phyloP scores from a whole-genome alignment of 2,113 vertebrate genomes.

The Cheirogaleus medius region DNA sequence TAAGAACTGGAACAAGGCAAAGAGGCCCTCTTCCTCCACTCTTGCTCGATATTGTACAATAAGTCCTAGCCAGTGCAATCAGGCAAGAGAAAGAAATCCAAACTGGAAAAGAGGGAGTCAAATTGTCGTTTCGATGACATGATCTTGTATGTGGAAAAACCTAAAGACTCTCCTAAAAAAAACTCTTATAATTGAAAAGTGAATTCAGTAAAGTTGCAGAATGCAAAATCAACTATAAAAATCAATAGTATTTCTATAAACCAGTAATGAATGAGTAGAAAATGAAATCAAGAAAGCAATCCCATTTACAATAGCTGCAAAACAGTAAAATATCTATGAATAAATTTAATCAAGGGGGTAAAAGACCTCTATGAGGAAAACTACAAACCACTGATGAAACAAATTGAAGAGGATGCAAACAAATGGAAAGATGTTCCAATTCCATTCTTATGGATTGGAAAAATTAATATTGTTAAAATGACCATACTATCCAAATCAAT shows the following conservation, averaged over 20 bases:
- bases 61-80: not conserved
- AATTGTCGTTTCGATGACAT: not conserved
- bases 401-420: not conserved
- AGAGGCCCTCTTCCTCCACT: not conserved
- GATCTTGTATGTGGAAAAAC: not conserved
- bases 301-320: not conserved
- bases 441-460: not conserved
- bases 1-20: not conserved
- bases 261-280: not conserved
- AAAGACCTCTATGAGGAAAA: not conserved
- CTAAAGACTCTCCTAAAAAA: not conserved
- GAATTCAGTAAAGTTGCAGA: not conserved
- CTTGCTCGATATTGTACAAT: not conserved
- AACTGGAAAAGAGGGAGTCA: not conserved
- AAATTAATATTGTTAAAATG: not conserved
- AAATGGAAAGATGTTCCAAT: not conserved
- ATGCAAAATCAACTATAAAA: not conserved
- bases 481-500: not conserved
- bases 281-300: not conserved
- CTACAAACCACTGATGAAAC: not conserved
- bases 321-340: not conserved
- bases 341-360: not conserved
- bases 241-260: not conserved
- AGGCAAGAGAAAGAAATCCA: not conserved
- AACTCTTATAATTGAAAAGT: not conserved